Evolutionary conservation across 2,888 invertebrate genomes (phyloP).

Genomic region (Drosophila cognata): DNA sequence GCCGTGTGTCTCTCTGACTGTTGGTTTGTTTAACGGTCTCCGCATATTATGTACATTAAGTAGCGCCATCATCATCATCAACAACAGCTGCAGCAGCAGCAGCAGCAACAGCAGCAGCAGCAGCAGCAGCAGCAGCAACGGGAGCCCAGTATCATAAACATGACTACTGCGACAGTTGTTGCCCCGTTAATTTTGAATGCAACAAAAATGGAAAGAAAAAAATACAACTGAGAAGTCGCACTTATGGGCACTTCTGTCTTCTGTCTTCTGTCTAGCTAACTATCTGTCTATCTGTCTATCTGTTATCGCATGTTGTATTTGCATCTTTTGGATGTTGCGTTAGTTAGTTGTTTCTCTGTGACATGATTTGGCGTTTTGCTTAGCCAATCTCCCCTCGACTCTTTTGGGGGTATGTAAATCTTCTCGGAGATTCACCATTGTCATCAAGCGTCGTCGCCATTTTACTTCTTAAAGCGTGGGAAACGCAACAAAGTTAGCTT

Average conservation of each 20-base stretch:
- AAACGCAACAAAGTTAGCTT: constrained; percentile 31
- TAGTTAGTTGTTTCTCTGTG: constrained; percentile 48
- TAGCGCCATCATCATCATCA: constrained; percentile 52
- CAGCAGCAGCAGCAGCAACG: constrained; percentile 22
- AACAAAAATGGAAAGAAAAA: constrained; percentile 6
- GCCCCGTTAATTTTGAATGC: constrained; percentile 46
- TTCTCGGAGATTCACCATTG: constrained; percentile 36
- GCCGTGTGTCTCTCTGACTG: constrained; percentile 16
- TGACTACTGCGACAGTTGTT: constrained; percentile 48
- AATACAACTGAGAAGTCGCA: constrained; percentile 27
- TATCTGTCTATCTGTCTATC: not conserved
- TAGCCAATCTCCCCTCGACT: not conserved
- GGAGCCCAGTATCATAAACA: constrained; percentile 65
- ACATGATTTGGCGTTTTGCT: constrained; percentile 48
- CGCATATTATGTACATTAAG: constrained; percentile 56
- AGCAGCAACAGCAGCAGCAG: not conserved
- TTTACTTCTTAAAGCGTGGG: constrained; percentile 66
- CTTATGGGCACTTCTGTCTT: constrained; percentile 13
- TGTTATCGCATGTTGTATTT: constrained; percentile 35
- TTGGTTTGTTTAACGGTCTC: constrained; percentile 56
- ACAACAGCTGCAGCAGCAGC: constrained; percentile 10
- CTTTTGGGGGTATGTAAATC: constrained; percentile 23
- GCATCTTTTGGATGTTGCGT: constrained; percentile 54
- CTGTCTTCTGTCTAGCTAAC: not conserved
- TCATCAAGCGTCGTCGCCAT: constrained; percentile 34